Evolutionary conservation across 2,888 invertebrate genomes (phyloP).

Genomic region (Heliconius ethilla): DNA sequence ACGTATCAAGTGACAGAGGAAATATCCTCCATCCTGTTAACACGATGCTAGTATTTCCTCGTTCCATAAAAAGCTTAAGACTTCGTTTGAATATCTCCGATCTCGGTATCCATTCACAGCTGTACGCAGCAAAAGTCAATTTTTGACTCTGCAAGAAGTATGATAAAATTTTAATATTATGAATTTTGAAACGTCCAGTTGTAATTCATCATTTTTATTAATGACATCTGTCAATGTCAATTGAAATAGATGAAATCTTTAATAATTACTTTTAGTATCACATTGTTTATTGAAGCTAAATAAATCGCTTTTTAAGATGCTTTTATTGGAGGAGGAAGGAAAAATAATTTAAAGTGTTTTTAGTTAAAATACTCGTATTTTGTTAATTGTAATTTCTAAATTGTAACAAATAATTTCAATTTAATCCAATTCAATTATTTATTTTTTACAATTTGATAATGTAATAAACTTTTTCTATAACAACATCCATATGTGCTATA

Average conservation of each 20-base stretch:
- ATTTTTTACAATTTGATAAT: neutral
- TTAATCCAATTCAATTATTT: neutral
- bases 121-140: constrained; percentile 60
- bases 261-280: neutral
- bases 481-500: neutral
- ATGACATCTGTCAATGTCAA: neutral
- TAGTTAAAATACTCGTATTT: too few species aligned
- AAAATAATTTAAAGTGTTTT: too few species aligned
- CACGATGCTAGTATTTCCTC: constrained; percentile 47
- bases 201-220: neutral
- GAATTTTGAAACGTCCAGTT: neutral
- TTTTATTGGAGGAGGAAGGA: too few species aligned
- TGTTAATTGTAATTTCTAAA: neutral
- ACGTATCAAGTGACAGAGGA: constrained; percentile 61
- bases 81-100: constrained; percentile 46
- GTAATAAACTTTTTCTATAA: neutral
- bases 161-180: neutral
- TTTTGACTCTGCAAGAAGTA: constrained; percentile 52
- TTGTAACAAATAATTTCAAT: neutral
- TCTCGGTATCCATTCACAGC: constrained; percentile 62
- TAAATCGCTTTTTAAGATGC: neutral
- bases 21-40: constrained; percentile 63
- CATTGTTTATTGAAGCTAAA: neutral
- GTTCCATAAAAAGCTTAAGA: constrained; percentile 45
- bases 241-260: neutral